Percentiles rank a stretch among this genome's conserved stretches.
Conservation (phyloP, 2,113 vertebrate genomes). For the Delphinus delphis region DNA sequence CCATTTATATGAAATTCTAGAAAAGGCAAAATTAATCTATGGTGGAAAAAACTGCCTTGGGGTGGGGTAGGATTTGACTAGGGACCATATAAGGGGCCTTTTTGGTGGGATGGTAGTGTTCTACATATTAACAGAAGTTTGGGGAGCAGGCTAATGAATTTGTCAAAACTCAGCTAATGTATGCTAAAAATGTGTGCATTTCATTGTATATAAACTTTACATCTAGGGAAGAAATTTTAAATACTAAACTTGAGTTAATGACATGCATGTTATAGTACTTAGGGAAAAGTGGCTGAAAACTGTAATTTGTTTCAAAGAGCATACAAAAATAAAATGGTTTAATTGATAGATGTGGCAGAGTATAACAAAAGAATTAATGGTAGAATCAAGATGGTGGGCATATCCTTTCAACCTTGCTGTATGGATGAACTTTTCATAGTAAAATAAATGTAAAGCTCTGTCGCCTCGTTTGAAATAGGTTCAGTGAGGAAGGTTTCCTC, state of each 20-base stretch:
- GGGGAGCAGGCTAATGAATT: not conserved
- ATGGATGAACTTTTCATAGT: not conserved
- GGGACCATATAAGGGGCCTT: not conserved
- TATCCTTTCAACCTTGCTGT: not conserved
- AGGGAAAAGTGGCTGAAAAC: not conserved
- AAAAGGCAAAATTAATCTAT: not conserved
- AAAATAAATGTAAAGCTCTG: not conserved
- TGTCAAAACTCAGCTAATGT: not conserved
- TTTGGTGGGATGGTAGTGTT: not conserved
- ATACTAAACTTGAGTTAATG: not conserved
- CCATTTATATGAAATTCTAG: not conserved
- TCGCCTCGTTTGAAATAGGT: not conserved
- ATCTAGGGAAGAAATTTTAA: not conserved
- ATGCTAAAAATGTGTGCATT: not conserved
- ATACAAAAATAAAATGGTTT: not conserved
- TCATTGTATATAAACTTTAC: not conserved
- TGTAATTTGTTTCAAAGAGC: not conserved
- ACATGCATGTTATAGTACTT: not conserved
- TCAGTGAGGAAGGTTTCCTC: not conserved
- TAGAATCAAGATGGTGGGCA: not conserved
- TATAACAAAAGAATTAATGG: not conserved
- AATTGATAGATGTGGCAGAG: not conserved
- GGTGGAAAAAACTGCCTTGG: not conserved
- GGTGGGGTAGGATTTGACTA: not conserved
- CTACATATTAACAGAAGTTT: not conserved